Conservation (phyloP, 2,113 vertebrate species). For the Aldabrachelys gigantea region DNA sequence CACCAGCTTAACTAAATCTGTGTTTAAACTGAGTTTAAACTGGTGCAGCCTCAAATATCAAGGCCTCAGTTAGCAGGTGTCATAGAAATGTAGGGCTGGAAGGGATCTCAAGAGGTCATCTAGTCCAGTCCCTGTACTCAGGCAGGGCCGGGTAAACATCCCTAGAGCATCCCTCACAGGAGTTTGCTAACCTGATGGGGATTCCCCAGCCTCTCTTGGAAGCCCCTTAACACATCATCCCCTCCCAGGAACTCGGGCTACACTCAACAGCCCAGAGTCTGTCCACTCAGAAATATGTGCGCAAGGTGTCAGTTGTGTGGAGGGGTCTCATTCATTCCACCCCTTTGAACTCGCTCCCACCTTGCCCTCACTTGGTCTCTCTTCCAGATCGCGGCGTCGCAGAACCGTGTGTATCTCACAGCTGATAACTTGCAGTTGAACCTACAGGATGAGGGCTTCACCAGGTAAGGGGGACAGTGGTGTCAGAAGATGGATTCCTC, state of each 20-base stretch:
- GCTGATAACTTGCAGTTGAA: constrained; percentile 93
- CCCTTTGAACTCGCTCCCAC: background rate
- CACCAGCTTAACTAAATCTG: background rate
- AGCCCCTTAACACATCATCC: background rate
- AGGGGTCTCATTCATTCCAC: background rate
- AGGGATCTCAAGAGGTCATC: background rate
- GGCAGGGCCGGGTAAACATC: background rate
- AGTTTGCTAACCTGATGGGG: background rate
- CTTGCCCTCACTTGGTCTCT: background rate
- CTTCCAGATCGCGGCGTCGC: constrained; percentile 87
- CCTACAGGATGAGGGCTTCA: constrained; percentile 88
- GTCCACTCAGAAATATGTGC: constrained; percentile 78
- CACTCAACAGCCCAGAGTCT: constrained; percentile 85
- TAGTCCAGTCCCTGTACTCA: background rate
- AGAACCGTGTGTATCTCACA: constrained; percentile 93
- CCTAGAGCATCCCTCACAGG: background rate
- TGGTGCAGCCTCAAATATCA: background rate
- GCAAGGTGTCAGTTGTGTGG: background rate
- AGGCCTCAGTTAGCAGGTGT: background rate
- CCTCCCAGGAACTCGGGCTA: constrained; percentile 83
- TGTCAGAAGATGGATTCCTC: background rate
- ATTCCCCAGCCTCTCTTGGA: background rate
- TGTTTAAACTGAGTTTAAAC: background rate
- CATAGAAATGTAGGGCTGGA: background rate
- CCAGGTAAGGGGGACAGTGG: constrained; percentile 79